A percentile compares a stretch with the other conserved stretches of the same genome.
These are phyloP conservation scores for Trichopria drosophilae DNA, from an alignment of 2,888 invertebrate genomes.

Conservation along the genomic window DNA sequence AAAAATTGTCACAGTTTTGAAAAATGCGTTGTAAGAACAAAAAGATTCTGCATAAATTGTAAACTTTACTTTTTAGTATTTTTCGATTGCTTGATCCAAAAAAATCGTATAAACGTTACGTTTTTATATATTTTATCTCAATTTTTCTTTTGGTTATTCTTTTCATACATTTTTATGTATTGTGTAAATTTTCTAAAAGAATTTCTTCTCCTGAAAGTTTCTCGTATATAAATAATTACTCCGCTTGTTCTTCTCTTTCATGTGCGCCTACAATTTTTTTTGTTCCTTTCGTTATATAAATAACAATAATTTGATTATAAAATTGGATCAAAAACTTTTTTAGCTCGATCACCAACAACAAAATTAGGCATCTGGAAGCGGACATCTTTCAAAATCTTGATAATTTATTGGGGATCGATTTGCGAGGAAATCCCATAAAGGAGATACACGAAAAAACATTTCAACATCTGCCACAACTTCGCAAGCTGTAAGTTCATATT, in stretches of 20 bases:
- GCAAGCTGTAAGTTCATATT: slow-evolving; percentile 84
- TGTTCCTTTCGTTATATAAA: too few species aligned
- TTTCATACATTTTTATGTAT: too few species aligned
- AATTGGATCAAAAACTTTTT: not conserved
- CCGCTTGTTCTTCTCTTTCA: not conserved
- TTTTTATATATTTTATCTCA: too few species aligned
- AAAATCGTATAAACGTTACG: too few species aligned
- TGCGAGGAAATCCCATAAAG: slow-evolving; percentile 66
- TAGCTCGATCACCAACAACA: slow-evolving; percentile 83
- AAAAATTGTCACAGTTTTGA: too few species aligned
- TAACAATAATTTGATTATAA: not conserved
- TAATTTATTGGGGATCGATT: slow-evolving; percentile 74
- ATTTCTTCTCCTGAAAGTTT: slow-evolving; percentile 1
- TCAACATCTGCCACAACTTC: slow-evolving; percentile 71
- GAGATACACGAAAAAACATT: slow-evolving; percentile 48
- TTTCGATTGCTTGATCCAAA: too few species aligned
- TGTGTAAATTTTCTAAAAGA: too few species aligned
- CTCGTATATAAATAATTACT: too few species aligned
- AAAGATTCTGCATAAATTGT: too few species aligned
- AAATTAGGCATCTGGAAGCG: slow-evolving; percentile 74
- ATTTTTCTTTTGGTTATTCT: too few species aligned
- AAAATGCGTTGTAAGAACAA: too few species aligned
- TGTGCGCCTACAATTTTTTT: not conserved
- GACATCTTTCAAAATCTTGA: slow-evolving; percentile 71
- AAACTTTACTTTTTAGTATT: too few species aligned